Base-by-base conservation (phyloP, 2,888 invertebrate genomes). In the Eucriotettix oculatus region DNA sequence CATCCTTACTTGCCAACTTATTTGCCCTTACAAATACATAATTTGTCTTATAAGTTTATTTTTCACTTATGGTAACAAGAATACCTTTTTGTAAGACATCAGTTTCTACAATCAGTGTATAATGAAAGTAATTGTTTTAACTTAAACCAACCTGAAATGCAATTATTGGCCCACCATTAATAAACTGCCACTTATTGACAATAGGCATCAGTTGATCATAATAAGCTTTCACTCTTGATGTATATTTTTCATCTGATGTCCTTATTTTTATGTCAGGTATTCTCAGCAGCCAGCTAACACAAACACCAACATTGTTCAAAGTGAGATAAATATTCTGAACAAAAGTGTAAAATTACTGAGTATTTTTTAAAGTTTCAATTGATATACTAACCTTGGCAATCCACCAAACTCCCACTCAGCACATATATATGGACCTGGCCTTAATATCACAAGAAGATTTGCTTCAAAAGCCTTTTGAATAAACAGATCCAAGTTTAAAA, bases 401-500 rank as follows among this genome's bases (percentile, higher is more conserved):
- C 73, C 73, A 16, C 73, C 73, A 60, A 71, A 72, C 14, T 80
- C 80, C 77, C 78, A 79, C 67, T 80, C 80, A 10, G 75, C 74
- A 68, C 79, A 79, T 62, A 79, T 78, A 67, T 78, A 80, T 1
- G 79, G 79, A 1, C 80, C 79, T 14, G 78, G 74, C 54, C 80
- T 67, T 3, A 79, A 67, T 12, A 48, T 48, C 2, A 48, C n/a
- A 48, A 48, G 48, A 48, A 48, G 48, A 48, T 48, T 48, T 14
- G 48, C 48, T 48, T 48, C 9, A 7, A 54, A n/a, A 1, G 77
- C 78, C 53, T 72, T 69, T 64, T 73, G 64, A 14, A 79, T 66
- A 66, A 76, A 79, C 16, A 64, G 63, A 0, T 67, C 66, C 9
- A 71, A 57, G 64, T 72, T 68, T 53, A 73, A 61, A 61, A 70